A percentile compares a stretch with the other conserved stretches of the same genome.
These are phyloP conservation scores for Caenorhabditis virilis DNA, from an alignment of 2,888 invertebrate genomes.

Conservation along the genomic window DNA sequence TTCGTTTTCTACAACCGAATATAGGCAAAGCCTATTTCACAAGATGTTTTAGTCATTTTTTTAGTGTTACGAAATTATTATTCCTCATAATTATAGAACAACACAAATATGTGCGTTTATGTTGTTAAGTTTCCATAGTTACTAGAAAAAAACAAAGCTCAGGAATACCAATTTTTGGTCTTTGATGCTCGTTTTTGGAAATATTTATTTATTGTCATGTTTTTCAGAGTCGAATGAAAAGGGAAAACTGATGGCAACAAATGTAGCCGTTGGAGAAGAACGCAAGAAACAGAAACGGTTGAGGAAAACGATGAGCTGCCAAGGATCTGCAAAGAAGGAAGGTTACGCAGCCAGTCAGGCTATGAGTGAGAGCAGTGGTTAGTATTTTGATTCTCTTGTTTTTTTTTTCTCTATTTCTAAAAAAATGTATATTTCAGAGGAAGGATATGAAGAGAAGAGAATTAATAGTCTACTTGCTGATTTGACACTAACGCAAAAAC, in stretches of 20 bases:
- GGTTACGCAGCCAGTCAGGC: constrained; percentile 16
- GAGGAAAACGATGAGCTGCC: constrained; percentile 16
- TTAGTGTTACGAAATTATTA: too few relatives aligned
- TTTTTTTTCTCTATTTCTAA: neutral
- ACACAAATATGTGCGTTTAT: too few relatives aligned
- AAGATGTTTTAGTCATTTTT: too few relatives aligned
- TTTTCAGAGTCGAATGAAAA: constrained; percentile 4
- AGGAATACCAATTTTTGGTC: too few relatives aligned
- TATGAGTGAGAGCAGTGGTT: constrained; percentile 27
- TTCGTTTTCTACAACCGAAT: too few relatives aligned
- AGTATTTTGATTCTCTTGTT: neutral
- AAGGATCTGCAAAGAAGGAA: constrained; percentile 20
- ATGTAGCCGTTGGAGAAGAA: constrained; percentile 2
- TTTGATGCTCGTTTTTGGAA: too few relatives aligned
- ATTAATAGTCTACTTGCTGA: neutral
- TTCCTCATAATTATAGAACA: too few relatives aligned
- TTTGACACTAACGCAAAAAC: neutral
- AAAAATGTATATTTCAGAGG: constrained; percentile 11
- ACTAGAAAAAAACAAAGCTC: constrained; percentile 1
- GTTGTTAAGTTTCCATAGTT: too few relatives aligned
- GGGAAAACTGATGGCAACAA: neutral
- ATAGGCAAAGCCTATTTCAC: too few relatives aligned
- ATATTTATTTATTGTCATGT: neutral
- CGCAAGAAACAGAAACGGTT: constrained; percentile 22
- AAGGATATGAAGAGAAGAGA: constrained; percentile 9